Evolutionary conservation across 2,797 vertebrate genomes (phyloP).

Genomic region (Poliocrania exsul): DNA sequence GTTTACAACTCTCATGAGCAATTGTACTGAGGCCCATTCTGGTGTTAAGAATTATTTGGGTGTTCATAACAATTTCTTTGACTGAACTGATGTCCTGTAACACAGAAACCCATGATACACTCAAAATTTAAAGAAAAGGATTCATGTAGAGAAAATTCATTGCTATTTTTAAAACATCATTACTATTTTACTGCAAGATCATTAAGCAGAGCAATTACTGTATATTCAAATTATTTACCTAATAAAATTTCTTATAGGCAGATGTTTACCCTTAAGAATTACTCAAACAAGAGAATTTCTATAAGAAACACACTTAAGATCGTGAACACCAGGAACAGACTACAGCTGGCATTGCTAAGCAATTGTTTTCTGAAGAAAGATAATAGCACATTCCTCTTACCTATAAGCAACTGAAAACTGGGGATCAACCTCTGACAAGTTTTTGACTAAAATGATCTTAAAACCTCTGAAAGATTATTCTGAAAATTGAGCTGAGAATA

Average conservation of each 20-base stretch:
- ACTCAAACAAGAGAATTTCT: constrained; percentile 34
- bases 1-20: not conserved
- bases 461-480: constrained; percentile 12
- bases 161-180: not conserved
- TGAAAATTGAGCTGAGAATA: constrained; percentile 49
- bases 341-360: not conserved
- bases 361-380: not conserved
- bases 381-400: not conserved
- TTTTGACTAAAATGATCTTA: not conserved
- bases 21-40: not conserved
- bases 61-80: not conserved
- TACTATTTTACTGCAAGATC: not conserved
- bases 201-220: not conserved
- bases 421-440: not conserved
- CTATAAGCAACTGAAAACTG: not conserved
- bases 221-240: constrained; percentile 65
- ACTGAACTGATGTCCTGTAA: not conserved
- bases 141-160: not conserved
- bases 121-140: not conserved
- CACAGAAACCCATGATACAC: not conserved
- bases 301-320: constrained; percentile 4
- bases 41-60: not conserved
- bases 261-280: constrained; percentile 58
- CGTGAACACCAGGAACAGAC: not conserved
- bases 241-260: constrained; percentile 43